A percentile compares a stretch with the other conserved stretches of the same genome.
Evolutionary conservation across 2,888 invertebrate genomes (phyloP).

Genomic region (Lapara coniferarum): DNA sequence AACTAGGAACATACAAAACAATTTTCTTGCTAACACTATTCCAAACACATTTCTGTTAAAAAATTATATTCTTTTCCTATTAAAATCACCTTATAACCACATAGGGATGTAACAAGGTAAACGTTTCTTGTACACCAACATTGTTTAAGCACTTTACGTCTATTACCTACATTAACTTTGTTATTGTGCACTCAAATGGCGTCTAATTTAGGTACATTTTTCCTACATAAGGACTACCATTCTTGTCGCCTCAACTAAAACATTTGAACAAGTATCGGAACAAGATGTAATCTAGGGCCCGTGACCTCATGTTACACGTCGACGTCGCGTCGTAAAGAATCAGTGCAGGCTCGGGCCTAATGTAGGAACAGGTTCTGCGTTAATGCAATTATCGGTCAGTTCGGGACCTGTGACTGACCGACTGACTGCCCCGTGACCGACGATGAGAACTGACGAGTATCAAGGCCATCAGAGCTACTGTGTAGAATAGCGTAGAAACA

Average conservation of each 20-base stretch:
- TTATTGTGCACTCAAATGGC: neutral
- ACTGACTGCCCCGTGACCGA: conserved; percentile 33
- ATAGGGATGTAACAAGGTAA: neutral
- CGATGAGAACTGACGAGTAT: conserved; percentile 10
- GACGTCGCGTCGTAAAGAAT: conserved; percentile 61
- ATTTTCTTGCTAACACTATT: neutral
- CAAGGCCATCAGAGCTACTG: neutral
- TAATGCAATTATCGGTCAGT: conserved; percentile 67
- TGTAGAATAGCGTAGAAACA: neutral
- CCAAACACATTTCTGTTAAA: neutral
- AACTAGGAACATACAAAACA: neutral
- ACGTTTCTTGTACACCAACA: neutral
- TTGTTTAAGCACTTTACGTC: neutral
- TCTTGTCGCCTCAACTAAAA: neutral
- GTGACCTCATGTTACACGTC: conserved; percentile 43
- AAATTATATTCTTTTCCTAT: neutral
- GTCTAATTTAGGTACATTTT: neutral
- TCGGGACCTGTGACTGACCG: conserved; percentile 52
- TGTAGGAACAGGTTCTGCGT: conserved; percentile 62
- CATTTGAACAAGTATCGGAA: neutral
- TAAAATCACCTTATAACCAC: neutral
- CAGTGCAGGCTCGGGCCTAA: conserved; percentile 65
- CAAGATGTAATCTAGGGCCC: neutral
- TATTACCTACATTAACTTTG: conserved; percentile 15
- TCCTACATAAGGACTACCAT: too few relatives aligned